Conservation (phyloP, 2,797 vertebrate genomes). For the Oreochromis grahami region DNA sequence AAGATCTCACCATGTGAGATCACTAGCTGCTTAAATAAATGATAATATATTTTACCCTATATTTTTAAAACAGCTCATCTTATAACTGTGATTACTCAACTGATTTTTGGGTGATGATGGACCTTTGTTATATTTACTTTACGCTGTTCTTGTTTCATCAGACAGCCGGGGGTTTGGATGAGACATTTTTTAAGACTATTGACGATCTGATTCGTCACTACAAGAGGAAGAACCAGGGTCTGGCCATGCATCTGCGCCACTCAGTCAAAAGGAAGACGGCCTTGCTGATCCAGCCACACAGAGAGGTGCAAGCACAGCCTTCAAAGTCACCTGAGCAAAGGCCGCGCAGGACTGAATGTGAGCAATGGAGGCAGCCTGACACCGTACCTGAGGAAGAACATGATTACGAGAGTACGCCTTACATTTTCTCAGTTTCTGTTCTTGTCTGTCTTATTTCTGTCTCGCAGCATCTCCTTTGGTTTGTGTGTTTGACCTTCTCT, state of each 20-base stretch:
- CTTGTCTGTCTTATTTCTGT: not conserved
- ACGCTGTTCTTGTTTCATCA: not conserved
- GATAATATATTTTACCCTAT: not conserved
- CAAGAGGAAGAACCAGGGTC: constrained; percentile 62
- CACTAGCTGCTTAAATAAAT: rapidly evolving
- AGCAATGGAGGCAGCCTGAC: rapidly evolving
- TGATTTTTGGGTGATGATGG: not conserved
- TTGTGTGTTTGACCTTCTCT: not conserved
- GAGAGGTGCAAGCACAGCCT: rapidly evolving
- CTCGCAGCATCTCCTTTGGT: not conserved
- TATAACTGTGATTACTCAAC: not conserved
- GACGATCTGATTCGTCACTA: constrained; percentile 62
- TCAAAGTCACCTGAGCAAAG: rapidly evolving
- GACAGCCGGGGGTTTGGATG: constrained; percentile 23
- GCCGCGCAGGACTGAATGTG: not conserved
- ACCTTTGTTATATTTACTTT: rapidly evolving
- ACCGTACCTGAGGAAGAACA: not conserved
- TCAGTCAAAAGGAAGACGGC: constrained; percentile 51
- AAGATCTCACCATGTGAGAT: not conserved
- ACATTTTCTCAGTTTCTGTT: not conserved
- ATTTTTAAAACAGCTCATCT: not conserved
- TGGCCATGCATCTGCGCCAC: constrained; percentile 50
- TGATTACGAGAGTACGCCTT: constrained; percentile 59
- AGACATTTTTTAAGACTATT: constrained; percentile 55
- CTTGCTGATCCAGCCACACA: not conserved